A percentile compares a stretch with the other conserved stretches of the same genome.
phyloP scores from a whole-genome alignment of 2,888 invertebrate genomes.

The Caenorhabditis afra region DNA sequence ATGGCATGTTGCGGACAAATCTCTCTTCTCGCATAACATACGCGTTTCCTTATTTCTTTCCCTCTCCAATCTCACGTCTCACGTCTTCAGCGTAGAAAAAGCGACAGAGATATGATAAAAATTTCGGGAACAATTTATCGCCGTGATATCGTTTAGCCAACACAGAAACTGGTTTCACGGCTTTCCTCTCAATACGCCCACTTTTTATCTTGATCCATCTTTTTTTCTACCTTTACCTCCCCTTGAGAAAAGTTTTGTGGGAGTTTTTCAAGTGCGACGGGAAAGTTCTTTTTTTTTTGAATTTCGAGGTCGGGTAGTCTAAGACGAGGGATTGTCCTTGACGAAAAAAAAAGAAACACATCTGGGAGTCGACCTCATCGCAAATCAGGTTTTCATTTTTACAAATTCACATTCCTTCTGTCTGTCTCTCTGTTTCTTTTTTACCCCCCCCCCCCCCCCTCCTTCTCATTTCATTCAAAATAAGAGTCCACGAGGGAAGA shows the following conservation, averaged over 20 bases:
- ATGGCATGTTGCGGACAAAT: no score
- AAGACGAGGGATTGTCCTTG: constrained; percentile 30
- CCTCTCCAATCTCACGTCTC: background rate
- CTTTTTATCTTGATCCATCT: background rate
- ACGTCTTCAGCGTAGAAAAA: constrained; percentile 9
- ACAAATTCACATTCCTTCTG: constrained; percentile 17
- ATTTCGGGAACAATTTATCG: constrained; percentile 23
- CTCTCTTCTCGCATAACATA: no score
- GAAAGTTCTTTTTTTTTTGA: background rate
- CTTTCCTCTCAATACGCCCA: constrained; percentile 1
- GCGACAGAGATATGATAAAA: constrained; percentile 31
- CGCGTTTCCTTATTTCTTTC: constrained; percentile 11
- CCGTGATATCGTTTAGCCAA: constrained; percentile 2
- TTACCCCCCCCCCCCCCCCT: no score
- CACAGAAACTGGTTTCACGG: constrained; percentile 14
- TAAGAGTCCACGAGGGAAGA: no score
- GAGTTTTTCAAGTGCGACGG: constrained; percentile 1
- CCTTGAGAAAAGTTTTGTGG: background rate
- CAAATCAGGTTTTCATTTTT: constrained; percentile 34
- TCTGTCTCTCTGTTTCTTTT: background rate
- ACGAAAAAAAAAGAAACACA: constrained; percentile 14
- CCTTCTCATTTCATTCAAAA: constrained; percentile 1
- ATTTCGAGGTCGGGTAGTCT: constrained; percentile 8
- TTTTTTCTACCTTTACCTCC: background rate
- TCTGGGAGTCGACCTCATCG: constrained; percentile 6